phyloP scores from a whole-genome alignment of 2,888 invertebrate genomes.

The Lithophane socia region DNA sequence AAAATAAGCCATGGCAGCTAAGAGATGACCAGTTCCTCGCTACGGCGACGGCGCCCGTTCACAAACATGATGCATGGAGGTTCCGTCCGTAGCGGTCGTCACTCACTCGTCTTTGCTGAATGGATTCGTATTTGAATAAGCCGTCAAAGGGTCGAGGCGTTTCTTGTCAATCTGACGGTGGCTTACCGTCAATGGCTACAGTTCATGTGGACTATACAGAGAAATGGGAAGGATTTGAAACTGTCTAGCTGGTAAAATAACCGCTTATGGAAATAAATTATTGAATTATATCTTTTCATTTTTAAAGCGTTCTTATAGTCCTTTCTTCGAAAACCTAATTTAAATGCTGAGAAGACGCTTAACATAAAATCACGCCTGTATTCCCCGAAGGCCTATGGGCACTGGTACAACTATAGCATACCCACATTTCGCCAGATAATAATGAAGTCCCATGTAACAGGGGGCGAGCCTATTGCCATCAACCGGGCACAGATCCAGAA shows the following conservation, averaged over 20 bases:
- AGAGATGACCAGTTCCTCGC: no score
- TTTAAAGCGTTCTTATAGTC: background rate
- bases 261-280: background rate
- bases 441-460: background rate
- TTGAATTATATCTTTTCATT: background rate
- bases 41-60: no score
- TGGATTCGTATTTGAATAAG: constrained; percentile 34
- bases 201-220: constrained; percentile 4
- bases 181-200: constrained; percentile 14
- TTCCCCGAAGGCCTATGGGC: no score
- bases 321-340: background rate
- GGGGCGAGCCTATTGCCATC: background rate
- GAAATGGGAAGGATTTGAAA: constrained; percentile 1
- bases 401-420: background rate
- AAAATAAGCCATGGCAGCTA: no score
- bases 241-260: background rate
- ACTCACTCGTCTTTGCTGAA: constrained; percentile 16
- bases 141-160: constrained; percentile 36
- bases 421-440: background rate
- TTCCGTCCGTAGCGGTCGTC: background rate
- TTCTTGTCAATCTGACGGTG: constrained; percentile 19
- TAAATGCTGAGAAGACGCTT: background rate
- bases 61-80: background rate
- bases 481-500: background rate
- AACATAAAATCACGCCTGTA: background rate